These are phyloP conservation scores for Boleophthalmus pectinirostris DNA, from an alignment of 2,113 vertebrate species.

Conservation along the genomic window DNA sequence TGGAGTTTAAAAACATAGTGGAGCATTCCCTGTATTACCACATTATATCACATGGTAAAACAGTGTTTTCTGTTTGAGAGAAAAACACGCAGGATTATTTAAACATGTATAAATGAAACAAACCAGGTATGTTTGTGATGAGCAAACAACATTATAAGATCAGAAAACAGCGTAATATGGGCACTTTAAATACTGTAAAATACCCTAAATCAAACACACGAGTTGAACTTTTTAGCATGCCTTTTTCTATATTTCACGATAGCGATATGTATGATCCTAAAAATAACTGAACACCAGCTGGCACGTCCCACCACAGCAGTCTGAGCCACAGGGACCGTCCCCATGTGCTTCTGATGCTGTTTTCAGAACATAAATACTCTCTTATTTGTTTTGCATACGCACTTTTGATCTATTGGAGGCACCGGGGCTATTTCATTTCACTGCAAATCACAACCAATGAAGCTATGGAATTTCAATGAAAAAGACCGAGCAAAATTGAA, in stretches of 20 bases:
- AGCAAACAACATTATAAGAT: too few relatives aligned
- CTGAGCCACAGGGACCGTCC: neutral
- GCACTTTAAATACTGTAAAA: too few relatives aligned
- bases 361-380: conserved; percentile 22
- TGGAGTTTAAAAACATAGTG: too few relatives aligned
- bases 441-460: conserved; percentile 20
- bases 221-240: neutral
- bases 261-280: conserved; percentile 20
- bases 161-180: too few relatives aligned
- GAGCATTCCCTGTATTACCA: too few relatives aligned
- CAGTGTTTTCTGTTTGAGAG: too few relatives aligned
- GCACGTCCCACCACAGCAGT: conserved; percentile 13
- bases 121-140: too few relatives aligned
- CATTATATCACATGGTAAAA: too few relatives aligned
- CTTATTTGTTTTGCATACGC: neutral
- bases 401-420: conserved; percentile 11
- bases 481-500: neutral
- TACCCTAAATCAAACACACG: neutral
- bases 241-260: conserved; percentile 3
- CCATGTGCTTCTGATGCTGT: conserved; percentile 8
- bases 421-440: conserved; percentile 17
- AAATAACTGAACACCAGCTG: conserved; percentile 36
- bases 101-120: too few relatives aligned
- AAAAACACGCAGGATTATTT: too few relatives aligned
- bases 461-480: neutral